Base-by-base conservation (phyloP, 1,140 invertebrate genomes). In the Diabrotica virgifera region DNA sequence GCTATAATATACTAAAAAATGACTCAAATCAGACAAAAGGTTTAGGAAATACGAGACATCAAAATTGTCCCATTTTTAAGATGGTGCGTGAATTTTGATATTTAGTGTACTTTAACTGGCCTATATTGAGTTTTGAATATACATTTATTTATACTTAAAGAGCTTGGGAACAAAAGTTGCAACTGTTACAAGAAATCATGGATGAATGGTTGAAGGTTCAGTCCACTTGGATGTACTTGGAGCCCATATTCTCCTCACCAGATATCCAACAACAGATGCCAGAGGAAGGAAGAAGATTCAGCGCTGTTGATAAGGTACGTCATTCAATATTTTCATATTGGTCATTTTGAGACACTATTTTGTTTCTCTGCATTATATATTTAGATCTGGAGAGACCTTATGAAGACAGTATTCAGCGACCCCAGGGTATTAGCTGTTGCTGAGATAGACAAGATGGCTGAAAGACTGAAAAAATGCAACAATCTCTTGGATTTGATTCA, bases 251-350 rank as follows among this genome's bases (percentile, higher is more conserved):
- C 79, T 93, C 93, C 5, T 97, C 95, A 13, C 96, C 96, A 4
- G 97, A 99, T 81, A 99, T 99, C 78, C 96, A 98, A 81, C 88
- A 90, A 67, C 91, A 93, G 87, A 93, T 98, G 89, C 95, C 95
- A 0, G 93, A 95, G 78, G 93, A 95, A 82, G 95, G 94, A 12
- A 84, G 95, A 57, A 83, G 93, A 71, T 94, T 95, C 74, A 92
- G 87, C 75, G 93, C 94, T 24, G 93, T 97, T 37, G 94, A 97
- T 81, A 96, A 96, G 82, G 85, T 86, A 24, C 24, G 24, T 24
- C 24, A 24, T 24, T 24, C 4, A 24, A 24, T 24, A 24, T 24
- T 24, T 24, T 24, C 24, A 4, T 24, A 24, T 24, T 24, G 24
- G 24, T 24, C 24, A 24, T 24, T 24, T 24, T 24, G 24, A 24